Percentiles rank a stretch among this genome's conserved stretches.
Evolutionary conservation across 2,113 vertebrate species (phyloP).

Genomic region (Anthoscopus minutus): DNA sequence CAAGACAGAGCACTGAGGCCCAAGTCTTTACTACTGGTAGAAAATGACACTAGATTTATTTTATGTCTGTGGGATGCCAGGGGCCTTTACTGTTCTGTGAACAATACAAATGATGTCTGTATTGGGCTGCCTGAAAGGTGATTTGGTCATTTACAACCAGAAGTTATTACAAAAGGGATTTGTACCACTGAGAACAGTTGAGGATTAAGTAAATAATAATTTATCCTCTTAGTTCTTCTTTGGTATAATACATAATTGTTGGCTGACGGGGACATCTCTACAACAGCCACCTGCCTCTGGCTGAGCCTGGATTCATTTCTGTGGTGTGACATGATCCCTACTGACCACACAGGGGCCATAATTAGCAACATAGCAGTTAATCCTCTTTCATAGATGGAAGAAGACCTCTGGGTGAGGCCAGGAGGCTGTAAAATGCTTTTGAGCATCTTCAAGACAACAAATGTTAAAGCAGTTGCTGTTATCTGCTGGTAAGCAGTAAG

Average conservation of each 20-base stretch:
- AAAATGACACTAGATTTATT: neutral
- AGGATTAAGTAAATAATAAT: neutral
- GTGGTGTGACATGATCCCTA: neutral
- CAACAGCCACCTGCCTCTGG: fast-evolving
- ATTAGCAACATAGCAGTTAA: neutral
- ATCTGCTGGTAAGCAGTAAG: neutral
- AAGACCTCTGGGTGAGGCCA: neutral
- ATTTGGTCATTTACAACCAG: neutral
- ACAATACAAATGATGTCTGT: neutral
- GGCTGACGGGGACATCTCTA: neutral
- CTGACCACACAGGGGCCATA: neutral
- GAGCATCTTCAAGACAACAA: neutral
- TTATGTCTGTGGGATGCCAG: neutral
- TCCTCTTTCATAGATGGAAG: neutral
- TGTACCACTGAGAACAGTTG: neutral
- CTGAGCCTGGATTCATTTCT: neutral
- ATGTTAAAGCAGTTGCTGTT: neutral
- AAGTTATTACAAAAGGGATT: neutral
- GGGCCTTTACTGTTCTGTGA: neutral
- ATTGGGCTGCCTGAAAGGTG: neutral
- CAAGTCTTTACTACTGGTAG: neutral
- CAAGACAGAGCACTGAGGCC: neutral
- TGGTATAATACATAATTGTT: neutral
- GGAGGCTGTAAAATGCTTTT: neutral
- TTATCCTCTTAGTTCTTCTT: neutral